A percentile compares a stretch with the other conserved stretches of the same genome.
These are phyloP conservation scores for Nanorana parkeri DNA, from an alignment of 2,113 vertebrate species.

Conservation along the genomic window DNA sequence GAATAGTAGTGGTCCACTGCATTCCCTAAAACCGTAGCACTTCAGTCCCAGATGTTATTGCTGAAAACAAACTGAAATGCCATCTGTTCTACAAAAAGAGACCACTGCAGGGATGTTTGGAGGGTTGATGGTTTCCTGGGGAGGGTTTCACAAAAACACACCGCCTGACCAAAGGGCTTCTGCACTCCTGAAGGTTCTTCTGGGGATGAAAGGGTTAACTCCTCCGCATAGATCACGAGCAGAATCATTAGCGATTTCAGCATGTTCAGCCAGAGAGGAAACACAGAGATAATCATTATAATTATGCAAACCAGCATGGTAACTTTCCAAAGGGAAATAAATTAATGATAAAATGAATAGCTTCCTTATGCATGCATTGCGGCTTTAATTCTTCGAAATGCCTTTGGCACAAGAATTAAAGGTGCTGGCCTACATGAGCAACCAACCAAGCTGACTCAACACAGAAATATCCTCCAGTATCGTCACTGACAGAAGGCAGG, in stretches of 20 bases:
- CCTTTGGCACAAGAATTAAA: slow-evolving; percentile 32
- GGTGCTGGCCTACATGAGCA: slow-evolving; percentile 10
- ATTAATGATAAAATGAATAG: slow-evolving; percentile 33
- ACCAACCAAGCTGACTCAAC: slow-evolving; percentile 20
- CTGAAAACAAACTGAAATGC: slow-evolving; percentile 48
- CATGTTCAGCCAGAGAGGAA: slow-evolving; percentile 20
- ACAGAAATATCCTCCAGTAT: background rate
- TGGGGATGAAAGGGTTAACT: slow-evolving; percentile 34
- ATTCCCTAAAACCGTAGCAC: slow-evolving; percentile 48
- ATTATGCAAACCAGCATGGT: slow-evolving; percentile 38
- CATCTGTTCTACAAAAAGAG: slow-evolving; percentile 46
- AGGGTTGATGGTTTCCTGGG: slow-evolving; percentile 7
- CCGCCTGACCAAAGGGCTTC: slow-evolving; percentile 12
- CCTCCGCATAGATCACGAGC: background rate
- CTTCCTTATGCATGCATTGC: slow-evolving; percentile 29
- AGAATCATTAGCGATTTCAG: slow-evolving; percentile 24
- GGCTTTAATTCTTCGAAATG: slow-evolving; percentile 41
- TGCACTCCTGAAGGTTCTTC: background rate
- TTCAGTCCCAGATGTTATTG: slow-evolving; percentile 46
- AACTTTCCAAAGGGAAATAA: slow-evolving; percentile 42
- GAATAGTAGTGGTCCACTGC: slow-evolving; percentile 33
- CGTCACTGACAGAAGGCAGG: background rate
- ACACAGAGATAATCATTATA: slow-evolving; percentile 40
- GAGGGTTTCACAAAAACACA: background rate
- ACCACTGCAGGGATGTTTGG: background rate